Percentiles rank a stretch among this genome's conserved stretches.
Evolutionary conservation across 23 tunicate genomes (phyloP).

Genomic region (Diplosoma virens): DNA sequence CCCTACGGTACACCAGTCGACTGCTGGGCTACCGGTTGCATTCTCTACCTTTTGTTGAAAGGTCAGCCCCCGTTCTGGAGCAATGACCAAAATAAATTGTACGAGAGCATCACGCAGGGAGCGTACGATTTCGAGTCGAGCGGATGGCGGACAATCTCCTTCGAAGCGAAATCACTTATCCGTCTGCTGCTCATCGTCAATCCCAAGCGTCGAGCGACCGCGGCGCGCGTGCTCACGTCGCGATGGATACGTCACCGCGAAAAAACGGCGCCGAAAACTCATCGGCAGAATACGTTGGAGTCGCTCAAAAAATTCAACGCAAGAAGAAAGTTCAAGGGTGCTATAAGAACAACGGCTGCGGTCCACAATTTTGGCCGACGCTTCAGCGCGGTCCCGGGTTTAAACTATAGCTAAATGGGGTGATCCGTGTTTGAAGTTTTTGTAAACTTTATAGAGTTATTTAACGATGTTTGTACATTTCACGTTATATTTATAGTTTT

Average conservation of each 20-base stretch:
- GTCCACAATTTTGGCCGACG: not conserved
- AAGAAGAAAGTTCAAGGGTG: slow-evolving; percentile 3
- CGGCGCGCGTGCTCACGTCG: not conserved
- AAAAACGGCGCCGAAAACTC: not conserved
- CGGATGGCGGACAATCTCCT: not conserved
- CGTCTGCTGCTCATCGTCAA: not conserved
- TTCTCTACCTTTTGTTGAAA: not conserved
- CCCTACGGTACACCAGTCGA: slow-evolving; percentile 19
- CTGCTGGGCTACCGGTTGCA: slow-evolving; percentile 20
- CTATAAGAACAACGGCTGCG: not conserved
- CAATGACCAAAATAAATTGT: not conserved
- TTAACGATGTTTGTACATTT: no score
- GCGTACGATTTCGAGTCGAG: slow-evolving; percentile 8
- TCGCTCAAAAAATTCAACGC: slow-evolving; percentile 11
- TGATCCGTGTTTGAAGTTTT: no score
- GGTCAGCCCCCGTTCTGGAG: slow-evolving; percentile 23
- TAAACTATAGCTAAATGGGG: no score
- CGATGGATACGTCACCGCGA: not conserved
- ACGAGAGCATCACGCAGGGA: not conserved
- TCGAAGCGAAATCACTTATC: not conserved
- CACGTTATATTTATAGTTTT: no score
- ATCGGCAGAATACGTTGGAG: not conserved
- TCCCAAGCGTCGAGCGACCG: not conserved
- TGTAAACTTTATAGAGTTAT: no score
- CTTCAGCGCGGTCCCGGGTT: no score